Evolutionary conservation across 2,113 vertebrate species (phyloP), one percentile per base, ranked within the genome.

Genomic region (Phyllostomus hastatus): DNA sequence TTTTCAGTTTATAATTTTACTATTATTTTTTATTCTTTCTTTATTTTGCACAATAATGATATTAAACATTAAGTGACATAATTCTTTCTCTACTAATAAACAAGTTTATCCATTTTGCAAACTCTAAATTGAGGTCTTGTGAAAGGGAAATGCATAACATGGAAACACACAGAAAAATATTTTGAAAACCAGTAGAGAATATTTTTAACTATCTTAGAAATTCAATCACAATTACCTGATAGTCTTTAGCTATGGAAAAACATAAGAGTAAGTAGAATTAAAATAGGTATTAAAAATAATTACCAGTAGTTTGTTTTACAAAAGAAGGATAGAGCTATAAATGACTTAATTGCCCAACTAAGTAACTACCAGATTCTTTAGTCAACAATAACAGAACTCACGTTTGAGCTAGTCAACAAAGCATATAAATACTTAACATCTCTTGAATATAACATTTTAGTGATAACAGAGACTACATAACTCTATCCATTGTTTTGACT

Each of bases 1-100:
- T 97, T 94, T 96, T 94, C 59, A 69, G 72, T 92, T 90, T 92
- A 92, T 94, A 88, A 94, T 94, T 96, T 97, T 93, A 95, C 94
- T 93, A 66, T 76, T 96, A 33, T 5, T 87, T 91, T 84, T 82
- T 69, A 91, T 83, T 88, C 19, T 79, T 81, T 87, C 89, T 84
- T 82, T 69, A 91, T 83, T 86, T 84, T 89, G 83, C 64, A 92
- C 57, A 95, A 83, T 31, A 94, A 73, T 52, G 11, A 43, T 87
- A 95, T 93, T 88, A 91, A 22, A 31, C 88, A 90, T 66, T 88
- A 41, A 91, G 41, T 35, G 67, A 91, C 28, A 76, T 33, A 88
- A 91, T 87, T 97, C 52, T 94, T 94, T 95, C 46, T 93, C 84
- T 96, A 80, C 24, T 61, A 81, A 73, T 76, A 33, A 91, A 89